phyloP scores from a whole-genome alignment of 2,888 invertebrate genomes.

The Drosophila mimetica region DNA sequence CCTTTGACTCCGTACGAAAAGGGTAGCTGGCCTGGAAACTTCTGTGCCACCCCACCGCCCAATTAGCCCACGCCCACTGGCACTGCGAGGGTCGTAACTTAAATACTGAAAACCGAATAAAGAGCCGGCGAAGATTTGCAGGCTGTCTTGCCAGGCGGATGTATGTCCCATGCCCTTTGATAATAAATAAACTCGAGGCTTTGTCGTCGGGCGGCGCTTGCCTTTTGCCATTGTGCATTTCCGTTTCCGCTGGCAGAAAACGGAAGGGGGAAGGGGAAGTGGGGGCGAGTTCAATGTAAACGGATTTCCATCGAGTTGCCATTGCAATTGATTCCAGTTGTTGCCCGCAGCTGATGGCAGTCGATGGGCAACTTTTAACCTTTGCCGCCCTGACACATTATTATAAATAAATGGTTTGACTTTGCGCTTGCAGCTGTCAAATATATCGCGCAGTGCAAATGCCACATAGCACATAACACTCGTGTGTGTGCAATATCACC shows the following conservation, averaged over 20 bases:
- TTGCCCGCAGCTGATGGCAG: slow-evolving; percentile 44
- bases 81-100: slow-evolving; percentile 4
- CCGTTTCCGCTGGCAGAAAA: slow-evolving; percentile 59
- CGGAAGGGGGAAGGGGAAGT: neutral
- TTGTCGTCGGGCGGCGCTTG: slow-evolving; percentile 32
- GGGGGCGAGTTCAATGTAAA: slow-evolving; percentile 41
- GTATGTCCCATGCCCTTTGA: slow-evolving; percentile 53
- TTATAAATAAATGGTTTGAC: slow-evolving; percentile 51
- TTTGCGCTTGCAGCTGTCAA: slow-evolving; percentile 31
- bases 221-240: slow-evolving; percentile 61
- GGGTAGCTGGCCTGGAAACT: slow-evolving; percentile 25
- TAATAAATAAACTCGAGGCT: slow-evolving; percentile 36
- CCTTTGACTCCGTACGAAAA: slow-evolving; percentile 17
- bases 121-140: slow-evolving; percentile 42
- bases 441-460: slow-evolving; percentile 18
- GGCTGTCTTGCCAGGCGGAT: slow-evolving; percentile 42
- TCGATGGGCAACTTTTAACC: slow-evolving; percentile 71
- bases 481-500: slow-evolving; percentile 32
- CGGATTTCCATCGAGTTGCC: slow-evolving; percentile 59
- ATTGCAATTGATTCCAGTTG: slow-evolving; percentile 52
- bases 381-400: slow-evolving; percentile 52
- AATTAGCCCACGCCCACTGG: slow-evolving; percentile 50
- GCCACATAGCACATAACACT: slow-evolving; percentile 36
- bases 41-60: slow-evolving; percentile 30
- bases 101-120: slow-evolving; percentile 15